These are phyloP conservation scores for Volucella bombylans DNA, from an alignment of 2,888 invertebrate species.

Conservation along the genomic window DNA sequence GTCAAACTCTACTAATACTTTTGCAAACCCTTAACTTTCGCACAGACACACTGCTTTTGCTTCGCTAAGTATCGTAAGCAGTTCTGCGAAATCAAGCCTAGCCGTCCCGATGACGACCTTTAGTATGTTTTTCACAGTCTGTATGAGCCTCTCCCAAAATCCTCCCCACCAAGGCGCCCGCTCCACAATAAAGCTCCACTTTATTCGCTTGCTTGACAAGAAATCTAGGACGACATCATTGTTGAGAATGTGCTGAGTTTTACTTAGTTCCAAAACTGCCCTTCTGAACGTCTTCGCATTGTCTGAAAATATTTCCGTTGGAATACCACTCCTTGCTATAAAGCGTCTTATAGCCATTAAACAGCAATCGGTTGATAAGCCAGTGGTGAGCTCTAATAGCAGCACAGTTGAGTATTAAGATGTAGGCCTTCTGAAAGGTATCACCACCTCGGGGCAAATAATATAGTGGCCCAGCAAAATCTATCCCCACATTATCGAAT, in stretches of 20 bases:
- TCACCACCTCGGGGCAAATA: not conserved
- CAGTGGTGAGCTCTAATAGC: conserved; percentile 46
- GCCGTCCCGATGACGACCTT: conserved; percentile 59
- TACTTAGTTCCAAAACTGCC: conserved; percentile 19
- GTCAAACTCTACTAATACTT: too few species aligned
- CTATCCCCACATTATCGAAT: conserved; percentile 8
- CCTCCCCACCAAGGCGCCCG: conserved; percentile 61
- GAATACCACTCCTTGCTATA: conserved; percentile 21
- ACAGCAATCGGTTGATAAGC: conserved; percentile 32
- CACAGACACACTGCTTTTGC: conserved; percentile 39
- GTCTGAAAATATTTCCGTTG: conserved; percentile 21
- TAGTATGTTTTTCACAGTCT: conserved; percentile 53
- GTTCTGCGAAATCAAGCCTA: conserved; percentile 25
- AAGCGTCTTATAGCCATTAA: conserved; percentile 32
- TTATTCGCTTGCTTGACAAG: conserved; percentile 12
- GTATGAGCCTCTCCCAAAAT: conserved; percentile 64
- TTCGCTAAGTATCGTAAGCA: conserved; percentile 28
- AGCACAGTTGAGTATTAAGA: conserved; percentile 44
- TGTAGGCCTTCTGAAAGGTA: conserved; percentile 16
- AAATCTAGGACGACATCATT: conserved; percentile 5
- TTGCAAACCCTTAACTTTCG: too few species aligned
- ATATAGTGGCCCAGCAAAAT: conserved; percentile 14
- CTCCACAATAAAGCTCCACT: conserved; percentile 36
- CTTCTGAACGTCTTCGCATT: conserved; percentile 34
- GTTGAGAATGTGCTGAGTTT: not conserved